phyloP scores from a whole-genome alignment of 2,888 invertebrate species.

The Aethes cnicana region DNA sequence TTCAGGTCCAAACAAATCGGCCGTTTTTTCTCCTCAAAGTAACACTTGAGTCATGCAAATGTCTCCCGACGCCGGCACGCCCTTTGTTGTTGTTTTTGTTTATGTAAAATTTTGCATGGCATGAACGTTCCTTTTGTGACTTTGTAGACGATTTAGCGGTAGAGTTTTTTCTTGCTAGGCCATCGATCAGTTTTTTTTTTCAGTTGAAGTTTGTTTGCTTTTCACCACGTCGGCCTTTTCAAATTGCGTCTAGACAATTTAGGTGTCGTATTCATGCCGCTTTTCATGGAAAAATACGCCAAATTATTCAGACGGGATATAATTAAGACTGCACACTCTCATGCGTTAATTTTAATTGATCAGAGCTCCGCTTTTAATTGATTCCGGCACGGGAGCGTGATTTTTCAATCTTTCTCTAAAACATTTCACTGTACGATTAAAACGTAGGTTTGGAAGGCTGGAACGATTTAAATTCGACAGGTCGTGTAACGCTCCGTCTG shows the following conservation, averaged over 20 bases:
- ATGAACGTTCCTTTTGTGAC: slow-evolving; percentile 66
- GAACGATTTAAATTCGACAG: slow-evolving; percentile 43
- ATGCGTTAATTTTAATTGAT: slow-evolving; percentile 16
- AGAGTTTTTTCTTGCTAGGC: slow-evolving; percentile 62
- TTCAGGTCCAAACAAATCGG: slow-evolving; percentile 85
- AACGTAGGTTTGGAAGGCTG: slow-evolving; percentile 10
- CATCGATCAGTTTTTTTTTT: slow-evolving; percentile 50
- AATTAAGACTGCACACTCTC: neutral
- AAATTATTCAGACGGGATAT: neutral
- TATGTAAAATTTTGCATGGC: slow-evolving; percentile 67
- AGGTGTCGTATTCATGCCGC: neutral
- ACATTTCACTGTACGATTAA: slow-evolving; percentile 3
- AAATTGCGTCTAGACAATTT: neutral
- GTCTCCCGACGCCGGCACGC: slow-evolving; percentile 41
- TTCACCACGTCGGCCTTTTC: slow-evolving; percentile 44
- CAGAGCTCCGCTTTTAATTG: slow-evolving; percentile 15
- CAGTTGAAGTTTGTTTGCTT: slow-evolving; percentile 53
- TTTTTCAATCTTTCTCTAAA: slow-evolving; percentile 11
- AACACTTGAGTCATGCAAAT: slow-evolving; percentile 53
- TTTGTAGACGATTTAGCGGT: slow-evolving; percentile 49
- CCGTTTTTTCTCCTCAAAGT: slow-evolving; percentile 44
- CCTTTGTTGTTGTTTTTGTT: slow-evolving; percentile 36
- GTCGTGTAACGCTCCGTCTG: slow-evolving; percentile 51
- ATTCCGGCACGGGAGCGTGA: slow-evolving; percentile 4
- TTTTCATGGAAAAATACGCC: neutral